These are phyloP conservation scores for Calliphora vomitoria DNA, from an alignment of 2,888 invertebrate genomes.

Conservation along the genomic window DNA sequence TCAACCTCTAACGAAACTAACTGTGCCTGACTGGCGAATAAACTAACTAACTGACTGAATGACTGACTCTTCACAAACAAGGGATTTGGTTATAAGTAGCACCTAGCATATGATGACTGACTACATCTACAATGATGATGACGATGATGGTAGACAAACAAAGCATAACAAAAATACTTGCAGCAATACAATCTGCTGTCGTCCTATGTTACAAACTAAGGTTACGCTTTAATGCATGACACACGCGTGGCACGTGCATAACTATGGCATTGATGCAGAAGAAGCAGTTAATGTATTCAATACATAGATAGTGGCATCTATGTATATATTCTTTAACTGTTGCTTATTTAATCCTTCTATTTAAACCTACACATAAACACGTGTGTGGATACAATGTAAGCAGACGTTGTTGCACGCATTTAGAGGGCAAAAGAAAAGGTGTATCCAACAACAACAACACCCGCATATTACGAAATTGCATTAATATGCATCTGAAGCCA, in stretches of 20 bases:
- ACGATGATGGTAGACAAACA: conserved; percentile 32
- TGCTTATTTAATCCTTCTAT: conserved; percentile 40
- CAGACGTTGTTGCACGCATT: neutral
- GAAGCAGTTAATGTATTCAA: conserved; percentile 57
- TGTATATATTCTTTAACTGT: conserved; percentile 22
- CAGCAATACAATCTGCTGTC: conserved; percentile 3
- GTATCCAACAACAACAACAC: neutral
- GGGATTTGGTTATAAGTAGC: conserved; percentile 27
- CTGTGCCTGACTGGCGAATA: neutral
- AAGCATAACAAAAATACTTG: neutral
- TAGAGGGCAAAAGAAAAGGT: conserved; percentile 17
- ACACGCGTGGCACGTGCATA: conserved; percentile 71
- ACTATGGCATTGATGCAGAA: conserved; percentile 35
- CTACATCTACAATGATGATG: neutral
- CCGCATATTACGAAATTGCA: conserved; percentile 50
- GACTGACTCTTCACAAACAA: neutral
- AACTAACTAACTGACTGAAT: neutral
- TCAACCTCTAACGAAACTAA: conserved; percentile 7
- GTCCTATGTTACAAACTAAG: conserved; percentile 23
- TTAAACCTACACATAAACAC: neutral
- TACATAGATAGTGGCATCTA: conserved; percentile 2
- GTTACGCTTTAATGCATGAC: conserved; percentile 45
- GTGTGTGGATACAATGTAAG: neutral
- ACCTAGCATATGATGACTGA: neutral
- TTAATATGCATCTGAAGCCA: conserved; percentile 56